Base-by-base conservation (phyloP, 37 sponge, comb jelly and placozoan species). In the Beroe ovata region DNA sequence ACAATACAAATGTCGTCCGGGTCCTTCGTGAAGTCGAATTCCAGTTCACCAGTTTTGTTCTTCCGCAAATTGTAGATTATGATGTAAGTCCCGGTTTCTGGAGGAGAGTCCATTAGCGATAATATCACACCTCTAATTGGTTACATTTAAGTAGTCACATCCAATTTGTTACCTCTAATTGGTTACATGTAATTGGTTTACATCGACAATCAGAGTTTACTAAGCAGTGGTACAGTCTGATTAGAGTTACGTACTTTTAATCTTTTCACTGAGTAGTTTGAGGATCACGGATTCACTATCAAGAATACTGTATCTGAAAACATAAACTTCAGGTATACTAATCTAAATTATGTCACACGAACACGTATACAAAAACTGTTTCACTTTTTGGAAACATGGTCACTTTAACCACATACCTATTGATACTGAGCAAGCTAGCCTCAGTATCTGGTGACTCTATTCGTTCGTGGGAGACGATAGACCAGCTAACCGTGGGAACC, bases 11-110 rank as follows among this genome's bases (percentile, higher is more conserved):
- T 60, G 28, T 88, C 89, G 2, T 20, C 20, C 4, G 61, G 60
- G 32, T 88, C 89, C 25, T 39, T 88, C 18, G 22, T 60, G 61
- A 60, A 60, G 41, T 88, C 89, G 60, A 88, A 88, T 61, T 88
- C 89, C 22, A 29, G 38, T 22, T 88, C 89, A 18, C 62, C 62
- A 0, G 34, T 28, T 11, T 22, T 2, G 8, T 0, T 60, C 62
- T 60, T 60, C n/a, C 89, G 89, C 36, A 88, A 61, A 29, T 88
- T 88, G 89, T 60, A 88, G 33, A 88, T 60, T n/a, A 88, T 29
- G 32, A 88, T 88, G 38, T 60, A 60, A 0, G 89, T 88, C 4
- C 89, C 89, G 1, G 60, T 88, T 32, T 88, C 89, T 88, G n/a
- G 20, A 42, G 47, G 42, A 40, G 35, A 42, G n/a, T n/a, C n/a